Base-by-base conservation (phyloP, 2,888 invertebrate genomes). In the Strigamia maritima region DNA sequence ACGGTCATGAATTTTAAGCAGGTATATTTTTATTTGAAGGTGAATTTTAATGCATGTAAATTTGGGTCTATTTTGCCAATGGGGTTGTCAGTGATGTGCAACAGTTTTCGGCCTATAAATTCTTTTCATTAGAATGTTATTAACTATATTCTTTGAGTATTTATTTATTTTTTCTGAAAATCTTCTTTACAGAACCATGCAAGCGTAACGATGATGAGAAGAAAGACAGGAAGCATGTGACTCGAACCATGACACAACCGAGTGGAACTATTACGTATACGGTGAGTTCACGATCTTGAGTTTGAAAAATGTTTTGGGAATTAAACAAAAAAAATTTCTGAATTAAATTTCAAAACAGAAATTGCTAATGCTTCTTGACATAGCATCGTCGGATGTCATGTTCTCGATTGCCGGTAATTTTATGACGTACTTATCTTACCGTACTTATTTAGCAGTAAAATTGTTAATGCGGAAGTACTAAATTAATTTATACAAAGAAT, bases 211-310 rank as follows among this genome's bases (percentile, higher is more conserved):
- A 44, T 44, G 44, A 44, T 70, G 76, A 35, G 31, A 44, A 77
- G 14, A 77, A 8, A 44, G 77, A 77, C 49, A 81, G 81, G 65
- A 80, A 79, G 65, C 78, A 79, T 14, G 78, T 81, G 31, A 78
- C 79, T 12, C 79, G 81, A 22, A 75, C 81, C 12, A 80, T 81
- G 65, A 81, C 81, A 10, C 81, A 81, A 38, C 81, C 81, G 2
- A 75, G 75, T 49, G 81, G 80, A 28, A 81, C 81, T 14, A 80
- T 79, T n/a, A 76, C 80, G 16, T 81, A 81, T 49, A 78, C 78
- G 80, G 81, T 81, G 76, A 74, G 77, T 77, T 60, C 38, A 2
- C 28, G 80, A 14, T 70, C 28, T 28, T 26, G 1, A 26, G 14
- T 70, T 70, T 70, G 70, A 22, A 70, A 70, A 70, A 7, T 4